Evolutionary conservation across 92 coral and sea anemone species (phyloP).

Genomic region (Blastomussa wellsi): DNA sequence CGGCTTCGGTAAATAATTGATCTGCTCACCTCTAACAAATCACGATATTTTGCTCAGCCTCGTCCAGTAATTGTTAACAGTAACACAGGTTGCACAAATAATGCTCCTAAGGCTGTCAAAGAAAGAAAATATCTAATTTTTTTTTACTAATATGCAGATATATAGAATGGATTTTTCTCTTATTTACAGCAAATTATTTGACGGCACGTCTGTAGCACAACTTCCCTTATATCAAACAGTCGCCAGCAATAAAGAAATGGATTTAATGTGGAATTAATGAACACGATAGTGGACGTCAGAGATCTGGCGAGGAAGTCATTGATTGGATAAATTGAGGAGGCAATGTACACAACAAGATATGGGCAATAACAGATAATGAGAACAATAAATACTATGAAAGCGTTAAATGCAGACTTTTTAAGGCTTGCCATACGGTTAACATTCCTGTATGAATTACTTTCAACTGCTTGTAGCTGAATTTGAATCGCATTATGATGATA

Average conservation of each 20-base stretch:
- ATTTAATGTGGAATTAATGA: slow-evolving; percentile 4
- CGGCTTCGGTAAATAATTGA: no score
- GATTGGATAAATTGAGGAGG: neutral
- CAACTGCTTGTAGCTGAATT: slow-evolving; percentile 9
- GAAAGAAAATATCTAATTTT: no score
- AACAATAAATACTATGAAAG: slow-evolving; percentile 12
- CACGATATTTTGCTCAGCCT: no score
- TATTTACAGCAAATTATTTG: neutral
- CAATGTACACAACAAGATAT: neutral
- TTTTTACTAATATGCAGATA: neutral
- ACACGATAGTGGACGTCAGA: slow-evolving; percentile 9
- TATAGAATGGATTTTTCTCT: neutral
- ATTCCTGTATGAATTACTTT: neutral
- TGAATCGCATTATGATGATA: slow-evolving; percentile 17
- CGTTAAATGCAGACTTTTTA: slow-evolving; percentile 5
- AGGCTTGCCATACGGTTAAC: neutral
- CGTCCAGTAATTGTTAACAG: no score
- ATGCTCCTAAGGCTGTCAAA: no score
- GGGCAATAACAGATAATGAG: slow-evolving; percentile 25
- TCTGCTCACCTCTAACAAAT: no score
- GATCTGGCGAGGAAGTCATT: neutral
- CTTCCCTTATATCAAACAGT: neutral
- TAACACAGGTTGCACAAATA: no score
- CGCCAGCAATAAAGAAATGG: slow-evolving; percentile 22
- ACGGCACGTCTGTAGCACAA: neutral